These are phyloP conservation scores for Catocala nupta DNA, from an alignment of 2,888 invertebrate species.

Conservation along the genomic window DNA sequence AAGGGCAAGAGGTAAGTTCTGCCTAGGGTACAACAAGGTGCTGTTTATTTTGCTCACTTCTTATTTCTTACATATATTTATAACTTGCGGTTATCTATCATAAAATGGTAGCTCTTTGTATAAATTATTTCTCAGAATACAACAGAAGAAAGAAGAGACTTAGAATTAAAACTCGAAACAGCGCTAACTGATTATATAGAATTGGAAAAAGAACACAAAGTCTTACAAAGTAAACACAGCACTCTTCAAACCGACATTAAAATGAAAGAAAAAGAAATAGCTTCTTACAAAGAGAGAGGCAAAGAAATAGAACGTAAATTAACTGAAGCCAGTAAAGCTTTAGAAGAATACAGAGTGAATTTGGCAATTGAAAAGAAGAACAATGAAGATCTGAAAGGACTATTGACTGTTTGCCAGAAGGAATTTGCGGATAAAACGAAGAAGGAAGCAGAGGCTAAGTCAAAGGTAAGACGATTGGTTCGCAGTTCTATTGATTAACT, in stretches of 20 bases:
- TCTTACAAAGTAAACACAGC: constrained; percentile 59
- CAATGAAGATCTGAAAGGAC: constrained; percentile 69
- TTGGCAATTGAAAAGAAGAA: constrained; percentile 71
- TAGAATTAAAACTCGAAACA: constrained; percentile 86
- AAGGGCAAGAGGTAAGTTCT: too few species aligned
- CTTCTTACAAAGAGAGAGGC: constrained; percentile 74
- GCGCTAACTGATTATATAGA: constrained; percentile 84
- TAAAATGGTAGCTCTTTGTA: too few species aligned
- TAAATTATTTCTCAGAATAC: constrained; percentile 57
- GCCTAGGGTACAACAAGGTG: too few species aligned
- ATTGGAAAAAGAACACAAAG: constrained; percentile 77
- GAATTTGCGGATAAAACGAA: constrained; percentile 68
- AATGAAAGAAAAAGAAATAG: constrained; percentile 79
- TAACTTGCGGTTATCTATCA: neutral
- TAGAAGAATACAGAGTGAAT: constrained; percentile 73
- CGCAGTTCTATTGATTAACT: too few species aligned
- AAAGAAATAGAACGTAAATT: constrained; percentile 67
- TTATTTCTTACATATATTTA: too few species aligned
- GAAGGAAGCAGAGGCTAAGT: constrained; percentile 79
- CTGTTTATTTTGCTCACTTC: too few species aligned
- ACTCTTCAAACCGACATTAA: constrained; percentile 66
- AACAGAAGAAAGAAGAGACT: constrained; percentile 83
- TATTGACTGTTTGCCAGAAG: constrained; percentile 68
- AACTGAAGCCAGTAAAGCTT: constrained; percentile 58
- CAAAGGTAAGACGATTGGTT: constrained; percentile 59